phyloP scores from a whole-genome alignment of 1,140 invertebrate species.

The Andricus grossulariae region DNA sequence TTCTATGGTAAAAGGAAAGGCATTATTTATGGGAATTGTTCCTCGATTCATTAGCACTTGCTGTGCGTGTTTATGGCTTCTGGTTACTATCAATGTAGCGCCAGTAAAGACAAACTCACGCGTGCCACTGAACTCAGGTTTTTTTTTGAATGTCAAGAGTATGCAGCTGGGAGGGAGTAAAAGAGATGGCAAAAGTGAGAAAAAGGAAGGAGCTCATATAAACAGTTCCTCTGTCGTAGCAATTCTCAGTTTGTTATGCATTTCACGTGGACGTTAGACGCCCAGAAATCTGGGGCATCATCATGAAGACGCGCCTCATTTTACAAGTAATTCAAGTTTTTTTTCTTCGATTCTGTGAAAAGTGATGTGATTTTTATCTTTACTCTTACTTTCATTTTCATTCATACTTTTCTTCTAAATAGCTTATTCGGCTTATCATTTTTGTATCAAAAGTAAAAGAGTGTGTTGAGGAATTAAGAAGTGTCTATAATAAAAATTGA shows the following conservation, averaged over 20 bases:
- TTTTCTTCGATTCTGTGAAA: neutral
- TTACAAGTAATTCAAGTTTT: conserved; percentile 49
- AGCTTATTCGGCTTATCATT: too few relatives aligned
- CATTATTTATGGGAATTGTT: too few relatives aligned
- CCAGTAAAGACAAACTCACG: conserved; percentile 20
- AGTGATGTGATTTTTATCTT: neutral
- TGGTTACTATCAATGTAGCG: neutral
- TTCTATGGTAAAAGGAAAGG: too few relatives aligned
- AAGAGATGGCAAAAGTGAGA: conserved; percentile 46
- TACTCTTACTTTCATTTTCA: neutral
- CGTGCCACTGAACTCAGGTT: conserved; percentile 36
- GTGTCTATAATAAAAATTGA: neutral
- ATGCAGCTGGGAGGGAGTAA: conserved; percentile 32
- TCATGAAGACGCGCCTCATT: conserved; percentile 45
- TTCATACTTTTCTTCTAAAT: neutral
- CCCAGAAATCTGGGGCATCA: conserved; percentile 44
- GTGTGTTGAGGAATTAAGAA: too few relatives aligned
- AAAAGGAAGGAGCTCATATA: conserved; percentile 48
- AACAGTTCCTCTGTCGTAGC: conserved; percentile 48
- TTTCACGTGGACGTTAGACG: conserved; percentile 46
- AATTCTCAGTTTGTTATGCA: conserved; percentile 61
- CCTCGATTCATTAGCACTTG: too few relatives aligned
- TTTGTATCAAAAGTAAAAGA: too few relatives aligned
- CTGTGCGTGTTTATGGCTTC: too few relatives aligned
- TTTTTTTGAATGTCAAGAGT: conserved; percentile 35